Evolutionary conservation across 2,888 invertebrate genomes (phyloP).

Genomic region (Siphonodentalium dalli): DNA sequence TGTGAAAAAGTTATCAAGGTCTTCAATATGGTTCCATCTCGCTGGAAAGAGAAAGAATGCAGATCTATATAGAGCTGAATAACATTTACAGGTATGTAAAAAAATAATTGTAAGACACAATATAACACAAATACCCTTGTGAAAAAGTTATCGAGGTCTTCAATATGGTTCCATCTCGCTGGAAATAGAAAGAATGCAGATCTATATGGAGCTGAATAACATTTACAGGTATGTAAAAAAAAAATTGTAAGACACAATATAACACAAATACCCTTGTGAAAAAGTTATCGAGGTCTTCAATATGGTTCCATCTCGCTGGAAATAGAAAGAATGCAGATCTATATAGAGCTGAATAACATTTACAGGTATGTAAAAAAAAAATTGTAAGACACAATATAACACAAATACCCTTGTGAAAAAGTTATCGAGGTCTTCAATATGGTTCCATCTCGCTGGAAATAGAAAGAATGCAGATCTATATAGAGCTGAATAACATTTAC

Average conservation of each 20-base stretch:
- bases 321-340: constrained; percentile 34
- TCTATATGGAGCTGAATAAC: neutral
- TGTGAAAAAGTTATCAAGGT: constrained; percentile 95
- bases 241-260: neutral
- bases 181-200: constrained; percentile 50
- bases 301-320: constrained; percentile 88
- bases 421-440: no score
- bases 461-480: no score
- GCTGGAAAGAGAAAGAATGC: constrained; percentile 68
- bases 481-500: no score
- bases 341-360: neutral
- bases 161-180: constrained; percentile 93
- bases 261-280: constrained; percentile 93
- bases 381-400: neutral
- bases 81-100: no score
- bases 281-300: constrained; percentile 95
- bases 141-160: constrained; percentile 96
- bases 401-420: no score
- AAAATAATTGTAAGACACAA: neutral
- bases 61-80: neutral
- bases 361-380: constrained; percentile 1
- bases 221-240: constrained; percentile 1
- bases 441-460: no score
- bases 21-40: constrained; percentile 93
- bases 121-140: constrained; percentile 83